Evolutionary conservation across 2,888 invertebrate species (phyloP), one percentile per base, ranked within the genome.

Genomic region (Chaitophorus viminalis): DNA sequence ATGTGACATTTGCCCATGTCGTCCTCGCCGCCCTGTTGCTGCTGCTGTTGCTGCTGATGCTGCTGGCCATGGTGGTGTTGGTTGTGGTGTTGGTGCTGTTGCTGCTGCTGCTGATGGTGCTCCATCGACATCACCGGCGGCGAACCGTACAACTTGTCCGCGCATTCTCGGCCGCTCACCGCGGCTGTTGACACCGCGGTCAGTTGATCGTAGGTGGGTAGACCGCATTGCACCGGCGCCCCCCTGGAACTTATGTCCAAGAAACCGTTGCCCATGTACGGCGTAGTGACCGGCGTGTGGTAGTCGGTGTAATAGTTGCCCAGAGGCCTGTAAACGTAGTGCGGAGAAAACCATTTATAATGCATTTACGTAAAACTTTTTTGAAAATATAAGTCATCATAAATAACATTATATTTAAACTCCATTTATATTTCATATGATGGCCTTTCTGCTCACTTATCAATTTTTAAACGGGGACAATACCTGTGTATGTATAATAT

Each of bases 211-310:
- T 95, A 95, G 2, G 95, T 93, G 1, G 94, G 94, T 21, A 94
- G 92, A 31, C 93, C 92, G 90, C 93, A 87, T 39, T 87, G 87
- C 18, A 87, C 79, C 83, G 93, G 92, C 0, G 93, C 92, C 11
- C 93, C 93, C 33, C 94, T 93, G 18, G 95, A 93, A 0, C 95
- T 94, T 89, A 95, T 95, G 90, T 95, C 95, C 89, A 97, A 93
- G 92, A 97, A 97, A 8, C 97, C 97, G 90, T 97, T 97, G 75
- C 95, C 94, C 88, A 95, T 94, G 91, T 95, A 95, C 1, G 93
- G 93, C 86, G 93, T 92, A 5, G 95, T 93, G 14, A 95, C 93
- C 75, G 95, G 94, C 90, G 95, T 95, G 90, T 94, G 94, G 88
- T 90, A 90, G 46, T 90, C 90, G n/a, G 90, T 89, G 21, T 95